Conservation (phyloP, 1,140 invertebrate species). For the Aphelinus atriplicis region DNA sequence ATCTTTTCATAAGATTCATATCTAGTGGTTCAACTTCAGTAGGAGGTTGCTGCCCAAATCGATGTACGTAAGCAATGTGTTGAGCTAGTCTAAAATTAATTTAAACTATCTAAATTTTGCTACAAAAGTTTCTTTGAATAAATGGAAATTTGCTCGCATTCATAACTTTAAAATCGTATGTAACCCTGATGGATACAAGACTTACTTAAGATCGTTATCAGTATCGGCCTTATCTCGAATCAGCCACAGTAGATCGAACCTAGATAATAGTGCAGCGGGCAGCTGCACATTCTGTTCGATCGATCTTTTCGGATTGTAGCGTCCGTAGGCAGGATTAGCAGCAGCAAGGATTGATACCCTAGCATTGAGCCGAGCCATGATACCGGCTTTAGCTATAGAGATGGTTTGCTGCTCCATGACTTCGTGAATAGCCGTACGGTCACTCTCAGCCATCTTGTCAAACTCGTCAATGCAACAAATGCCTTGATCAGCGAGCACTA, state of each 20-base stretch:
- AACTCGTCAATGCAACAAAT: slow-evolving; percentile 99
- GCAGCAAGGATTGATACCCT: slow-evolving; percentile 97
- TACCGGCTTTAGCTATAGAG: slow-evolving; percentile 99
- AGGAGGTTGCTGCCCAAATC: slow-evolving; percentile 88
- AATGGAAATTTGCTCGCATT: too few relatives aligned
- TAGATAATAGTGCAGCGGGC: slow-evolving; percentile 96
- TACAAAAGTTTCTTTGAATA: too few relatives aligned
- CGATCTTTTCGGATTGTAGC: slow-evolving; percentile 94
- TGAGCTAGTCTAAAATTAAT: slow-evolving; percentile 80
- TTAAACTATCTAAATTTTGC: neutral
- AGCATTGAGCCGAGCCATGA: slow-evolving; percentile 97
- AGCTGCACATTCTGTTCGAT: slow-evolving; percentile 98
- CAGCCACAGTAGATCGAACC: slow-evolving; percentile 98
- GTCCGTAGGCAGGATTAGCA: slow-evolving; percentile 97
- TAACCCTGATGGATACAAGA: slow-evolving; percentile 13
- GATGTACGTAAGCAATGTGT: slow-evolving; percentile 98
- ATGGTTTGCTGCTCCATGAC: slow-evolving; percentile 99
- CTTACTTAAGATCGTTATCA: slow-evolving; percentile 87
- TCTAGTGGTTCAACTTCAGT: slow-evolving; percentile 80
- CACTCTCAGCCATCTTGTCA: slow-evolving; percentile 98
- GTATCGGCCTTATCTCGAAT: slow-evolving; percentile 94
- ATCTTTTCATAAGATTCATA: slow-evolving; percentile 94
- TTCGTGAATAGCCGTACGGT: slow-evolving; percentile 98
- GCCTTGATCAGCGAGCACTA: slow-evolving; percentile 96
- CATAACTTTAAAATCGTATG: slow-evolving; percentile 7